Evolutionary conservation across 2,797 vertebrate species (phyloP).

Genomic region (Eulemur coronatus): DNA sequence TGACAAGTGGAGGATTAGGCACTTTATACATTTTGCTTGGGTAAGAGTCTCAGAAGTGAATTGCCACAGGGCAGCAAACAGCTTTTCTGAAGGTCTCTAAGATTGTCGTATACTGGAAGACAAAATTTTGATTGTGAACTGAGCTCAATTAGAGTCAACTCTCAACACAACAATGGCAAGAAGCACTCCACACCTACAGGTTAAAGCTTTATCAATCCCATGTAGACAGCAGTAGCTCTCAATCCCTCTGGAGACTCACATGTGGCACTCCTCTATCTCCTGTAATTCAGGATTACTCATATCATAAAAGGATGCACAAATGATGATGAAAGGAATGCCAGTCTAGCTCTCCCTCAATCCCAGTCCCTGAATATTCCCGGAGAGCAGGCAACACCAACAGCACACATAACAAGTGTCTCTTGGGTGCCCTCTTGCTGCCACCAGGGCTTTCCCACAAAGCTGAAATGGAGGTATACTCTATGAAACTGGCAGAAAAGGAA

Average conservation of each 20-base stretch:
- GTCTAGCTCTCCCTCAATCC: slow-evolving; percentile 50
- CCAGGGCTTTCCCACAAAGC: slow-evolving; percentile 73
- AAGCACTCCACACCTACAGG: not conserved
- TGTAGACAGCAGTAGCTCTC: not conserved
- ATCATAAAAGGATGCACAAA: slow-evolving; percentile 52
- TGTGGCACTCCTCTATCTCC: slow-evolving; percentile 67
- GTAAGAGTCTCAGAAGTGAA: slow-evolving; percentile 47
- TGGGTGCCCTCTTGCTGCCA: slow-evolving; percentile 93
- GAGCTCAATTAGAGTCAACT: not conserved
- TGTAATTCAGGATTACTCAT: slow-evolving; percentile 73
- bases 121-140: not conserved
- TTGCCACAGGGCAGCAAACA: not conserved
- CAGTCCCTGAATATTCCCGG: not conserved
- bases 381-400: slow-evolving; percentile 42
- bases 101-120: not conserved
- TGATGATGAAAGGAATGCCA: slow-evolving; percentile 78
- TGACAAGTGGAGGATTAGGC: slow-evolving; percentile 53
- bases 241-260: slow-evolving; percentile 70
- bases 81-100: slow-evolving; percentile 32
- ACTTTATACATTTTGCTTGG: slow-evolving; percentile 53
- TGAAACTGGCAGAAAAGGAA: slow-evolving; percentile 72
- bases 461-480: slow-evolving; percentile 84
- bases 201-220: not conserved
- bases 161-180: not conserved
- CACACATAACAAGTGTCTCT: slow-evolving; percentile 87